Evolutionary conservation across 2,888 invertebrate genomes (phyloP).

Genomic region (Drosophila seclusa): DNA sequence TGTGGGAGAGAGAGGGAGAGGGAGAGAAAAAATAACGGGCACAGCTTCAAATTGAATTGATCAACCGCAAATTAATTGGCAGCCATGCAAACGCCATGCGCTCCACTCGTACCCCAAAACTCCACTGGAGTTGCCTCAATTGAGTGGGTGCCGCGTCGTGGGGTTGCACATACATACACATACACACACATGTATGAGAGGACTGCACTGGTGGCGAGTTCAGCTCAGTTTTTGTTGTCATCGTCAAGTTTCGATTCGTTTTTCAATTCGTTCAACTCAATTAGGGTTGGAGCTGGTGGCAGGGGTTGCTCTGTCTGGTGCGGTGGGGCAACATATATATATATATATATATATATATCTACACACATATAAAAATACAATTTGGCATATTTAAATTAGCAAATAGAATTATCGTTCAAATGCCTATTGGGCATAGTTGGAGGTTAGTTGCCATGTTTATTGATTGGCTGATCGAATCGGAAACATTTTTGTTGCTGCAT

Average conservation of each 20-base stretch:
- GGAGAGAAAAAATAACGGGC: conserved; percentile 21
- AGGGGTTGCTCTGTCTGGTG: neutral
- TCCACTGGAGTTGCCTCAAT: conserved; percentile 40
- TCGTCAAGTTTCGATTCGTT: conserved; percentile 61
- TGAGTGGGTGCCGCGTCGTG: conserved; percentile 31
- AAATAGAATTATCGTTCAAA: conserved; percentile 73
- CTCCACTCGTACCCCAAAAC: conserved; percentile 34
- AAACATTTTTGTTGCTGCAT: conserved; percentile 32
- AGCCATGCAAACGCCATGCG: conserved; percentile 73
- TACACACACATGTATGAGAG: neutral
- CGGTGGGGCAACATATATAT: neutral
- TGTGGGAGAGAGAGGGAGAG: too few species aligned
- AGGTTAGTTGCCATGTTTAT: conserved; percentile 78
- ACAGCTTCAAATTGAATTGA: conserved; percentile 84
- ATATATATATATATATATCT: conserved; percentile 32
- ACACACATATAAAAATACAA: conserved; percentile 58
- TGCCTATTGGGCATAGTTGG: conserved; percentile 49
- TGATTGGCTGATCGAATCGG: conserved; percentile 75
- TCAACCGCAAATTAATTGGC: conserved; percentile 85
- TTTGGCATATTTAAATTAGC: conserved; percentile 78
- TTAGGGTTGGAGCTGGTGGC: conserved; percentile 53
- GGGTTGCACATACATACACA: conserved; percentile 1
- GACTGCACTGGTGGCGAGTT: conserved; percentile 12
- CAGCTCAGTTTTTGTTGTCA: conserved; percentile 40
- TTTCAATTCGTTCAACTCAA: conserved; percentile 75